phyloP scores from a whole-genome alignment of 2,888 invertebrate genomes.

The Itoplectis maculator region DNA sequence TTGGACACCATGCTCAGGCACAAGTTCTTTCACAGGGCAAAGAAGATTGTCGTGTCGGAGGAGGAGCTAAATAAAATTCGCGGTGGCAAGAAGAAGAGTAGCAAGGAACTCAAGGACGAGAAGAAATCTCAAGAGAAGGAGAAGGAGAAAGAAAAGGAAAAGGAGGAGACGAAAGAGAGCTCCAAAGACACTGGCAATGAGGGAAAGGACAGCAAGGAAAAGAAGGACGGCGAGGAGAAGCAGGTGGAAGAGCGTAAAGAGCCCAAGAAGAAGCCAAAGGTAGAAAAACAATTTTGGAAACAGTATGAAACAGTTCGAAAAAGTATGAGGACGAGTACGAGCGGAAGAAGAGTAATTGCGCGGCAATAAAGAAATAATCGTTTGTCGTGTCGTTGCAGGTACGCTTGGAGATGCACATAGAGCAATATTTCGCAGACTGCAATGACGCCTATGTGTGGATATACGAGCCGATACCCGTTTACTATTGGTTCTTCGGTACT shows the following conservation, averaged over 20 bases:
- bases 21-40: slow-evolving; percentile 98
- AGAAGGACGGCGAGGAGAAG: slow-evolving; percentile 84
- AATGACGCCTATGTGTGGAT: slow-evolving; percentile 99
- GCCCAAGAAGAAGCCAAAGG: slow-evolving; percentile 84
- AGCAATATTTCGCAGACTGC: slow-evolving; percentile 97
- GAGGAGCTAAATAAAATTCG: slow-evolving; percentile 85
- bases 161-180: slow-evolving; percentile 81
- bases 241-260: slow-evolving; percentile 86
- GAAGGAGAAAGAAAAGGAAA: slow-evolving; percentile 83
- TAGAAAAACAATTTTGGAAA: slow-evolving; percentile 71
- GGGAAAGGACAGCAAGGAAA: slow-evolving; percentile 73
- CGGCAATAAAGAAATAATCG: not conserved
- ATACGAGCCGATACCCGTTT: slow-evolving; percentile 97
- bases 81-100: slow-evolving; percentile 85
- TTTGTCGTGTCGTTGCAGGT: slow-evolving; percentile 83
- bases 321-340: not conserved
- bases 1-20: slow-evolving; percentile 94
- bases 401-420: slow-evolving; percentile 98
- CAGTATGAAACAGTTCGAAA: too few relatives aligned
- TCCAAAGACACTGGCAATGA: slow-evolving; percentile 83
- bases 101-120: slow-evolving; percentile 83
- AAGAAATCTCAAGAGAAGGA: slow-evolving; percentile 79
- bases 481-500: slow-evolving; percentile 97
- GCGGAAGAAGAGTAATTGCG: not conserved
- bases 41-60: slow-evolving; percentile 88